Conservation (phyloP, 2,888 invertebrate species). For the Catocala nupta region DNA sequence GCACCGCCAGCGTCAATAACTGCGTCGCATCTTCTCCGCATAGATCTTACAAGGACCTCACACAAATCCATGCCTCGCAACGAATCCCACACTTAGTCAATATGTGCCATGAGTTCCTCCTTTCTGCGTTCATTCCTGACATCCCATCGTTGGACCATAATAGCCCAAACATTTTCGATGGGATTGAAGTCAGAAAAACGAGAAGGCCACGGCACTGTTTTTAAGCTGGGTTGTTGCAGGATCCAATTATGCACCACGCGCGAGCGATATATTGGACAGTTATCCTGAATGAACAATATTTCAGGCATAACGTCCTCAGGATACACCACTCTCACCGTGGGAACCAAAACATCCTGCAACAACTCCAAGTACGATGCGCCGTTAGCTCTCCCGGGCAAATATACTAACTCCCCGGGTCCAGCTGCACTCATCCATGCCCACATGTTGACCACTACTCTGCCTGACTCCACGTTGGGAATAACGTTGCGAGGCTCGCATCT, state of each 20-base stretch:
- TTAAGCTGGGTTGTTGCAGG: background rate
- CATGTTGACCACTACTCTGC: background rate
- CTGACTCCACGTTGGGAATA: conserved; percentile 2
- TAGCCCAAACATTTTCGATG: too few species aligned
- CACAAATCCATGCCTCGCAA: background rate
- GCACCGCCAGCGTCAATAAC: too few species aligned
- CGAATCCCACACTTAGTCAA: background rate
- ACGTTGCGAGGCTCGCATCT: conserved; percentile 40
- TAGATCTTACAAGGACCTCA: background rate
- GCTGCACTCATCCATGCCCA: conserved; percentile 3
- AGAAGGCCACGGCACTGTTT: background rate
- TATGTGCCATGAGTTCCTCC: background rate
- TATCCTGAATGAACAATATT: too few species aligned
- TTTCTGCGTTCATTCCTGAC: background rate
- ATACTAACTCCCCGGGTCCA: background rate
- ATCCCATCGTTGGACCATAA: too few species aligned
- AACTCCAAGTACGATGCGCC: too few species aligned
- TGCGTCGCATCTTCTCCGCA: too few species aligned
- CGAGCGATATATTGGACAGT: conserved; percentile 25
- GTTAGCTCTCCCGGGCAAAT: too few species aligned
- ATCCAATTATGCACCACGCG: background rate
- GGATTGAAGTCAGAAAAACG: conserved; percentile 13
- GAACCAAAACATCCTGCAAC: too few species aligned
- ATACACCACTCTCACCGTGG: too few species aligned
- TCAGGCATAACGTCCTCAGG: too few species aligned